A percentile compares a stretch with the other conserved stretches of the same genome.
phyloP scores from a whole-genome alignment of 2,113 vertebrate species.

The Gadus chalcogrammus region DNA sequence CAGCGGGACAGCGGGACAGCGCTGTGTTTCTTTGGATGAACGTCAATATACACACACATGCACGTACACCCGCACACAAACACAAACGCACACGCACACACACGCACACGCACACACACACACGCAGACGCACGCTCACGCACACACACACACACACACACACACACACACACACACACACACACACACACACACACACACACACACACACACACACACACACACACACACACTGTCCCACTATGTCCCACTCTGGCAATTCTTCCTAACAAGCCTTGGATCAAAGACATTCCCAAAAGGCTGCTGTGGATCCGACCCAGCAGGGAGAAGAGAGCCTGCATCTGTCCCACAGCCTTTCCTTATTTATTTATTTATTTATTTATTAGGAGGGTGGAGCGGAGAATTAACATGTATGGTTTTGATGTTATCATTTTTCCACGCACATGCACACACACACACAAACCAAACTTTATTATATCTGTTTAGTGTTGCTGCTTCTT shows the following conservation, averaged over 20 bases:
- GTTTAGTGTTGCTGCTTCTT: too few relatives aligned
- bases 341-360: conserved; percentile 26
- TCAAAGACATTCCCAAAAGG: conserved; percentile 38
- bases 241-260: neutral
- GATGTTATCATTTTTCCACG: neutral
- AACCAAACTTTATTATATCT: too few relatives aligned
- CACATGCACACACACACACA: neutral
- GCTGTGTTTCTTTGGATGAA: conserved; percentile 15
- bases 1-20: too few relatives aligned
- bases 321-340: conserved; percentile 14
- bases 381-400: neutral
- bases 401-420: neutral
- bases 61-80: too few relatives aligned
- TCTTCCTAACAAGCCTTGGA: conserved; percentile 16
- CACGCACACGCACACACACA: too few relatives aligned
- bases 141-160: neutral
- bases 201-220: too few relatives aligned
- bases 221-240: too few relatives aligned
- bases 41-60: conserved; percentile 2
- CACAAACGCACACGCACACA: too few relatives aligned
- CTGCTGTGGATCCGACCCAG: conserved; percentile 21
- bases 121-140: too few relatives aligned
- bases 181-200: too few relatives aligned
- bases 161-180: too few relatives aligned
- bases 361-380: conserved; percentile 13